phyloP scores from a whole-genome alignment of 2,888 invertebrate species.

The Leptogaster cylindrica region DNA sequence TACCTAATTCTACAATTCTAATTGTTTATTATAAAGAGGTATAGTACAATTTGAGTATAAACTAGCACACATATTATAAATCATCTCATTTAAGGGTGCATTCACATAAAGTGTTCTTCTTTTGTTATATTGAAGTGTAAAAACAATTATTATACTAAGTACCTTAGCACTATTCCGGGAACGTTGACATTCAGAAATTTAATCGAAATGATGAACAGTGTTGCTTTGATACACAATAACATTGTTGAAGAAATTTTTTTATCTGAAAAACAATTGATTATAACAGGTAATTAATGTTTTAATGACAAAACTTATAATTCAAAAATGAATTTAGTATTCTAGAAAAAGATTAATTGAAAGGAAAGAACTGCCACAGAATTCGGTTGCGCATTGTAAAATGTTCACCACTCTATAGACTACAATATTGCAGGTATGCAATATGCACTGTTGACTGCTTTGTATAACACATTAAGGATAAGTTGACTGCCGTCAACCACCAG shows the following conservation, averaged over 20 bases:
- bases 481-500: no score
- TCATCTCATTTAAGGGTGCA: background rate
- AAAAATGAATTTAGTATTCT: no score
- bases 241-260: slow-evolving; percentile 12
- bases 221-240: slow-evolving; percentile 5
- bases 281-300: background rate
- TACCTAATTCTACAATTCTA: background rate
- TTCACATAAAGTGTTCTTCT: background rate
- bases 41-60: slow-evolving; percentile 13
- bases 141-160: slow-evolving; percentile 41
- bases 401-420: no score
- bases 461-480: no score
- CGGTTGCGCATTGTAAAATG: no score
- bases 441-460: no score
- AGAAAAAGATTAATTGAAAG: no score
- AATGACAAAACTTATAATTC: background rate
- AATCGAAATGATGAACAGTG: slow-evolving; percentile 12
- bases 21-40: no score
- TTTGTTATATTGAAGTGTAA: background rate
- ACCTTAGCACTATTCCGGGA: slow-evolving; percentile 23
- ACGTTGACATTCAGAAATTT: slow-evolving; percentile 1
- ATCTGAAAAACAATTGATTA: slow-evolving; percentile 32
- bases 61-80: background rate
- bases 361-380: no score
- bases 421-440: no score